Evolutionary conservation across 2,797 vertebrate species (phyloP).

Genomic region (Podarcis lilfordi): DNA sequence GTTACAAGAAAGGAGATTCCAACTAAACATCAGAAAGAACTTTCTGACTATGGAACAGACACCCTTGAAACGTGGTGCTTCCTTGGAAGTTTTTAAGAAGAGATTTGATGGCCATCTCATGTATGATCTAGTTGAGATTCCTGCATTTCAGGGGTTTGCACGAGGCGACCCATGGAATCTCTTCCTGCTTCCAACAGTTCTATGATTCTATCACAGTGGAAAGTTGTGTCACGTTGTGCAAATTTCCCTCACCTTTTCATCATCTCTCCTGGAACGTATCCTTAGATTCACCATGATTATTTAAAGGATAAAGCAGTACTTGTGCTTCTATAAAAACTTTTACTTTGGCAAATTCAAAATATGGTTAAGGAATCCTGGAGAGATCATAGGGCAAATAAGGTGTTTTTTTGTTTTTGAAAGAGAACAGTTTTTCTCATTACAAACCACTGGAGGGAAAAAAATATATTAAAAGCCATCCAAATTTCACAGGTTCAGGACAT

Average conservation of each 20-base stretch:
- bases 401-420: constrained; percentile 47
- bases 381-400: constrained; percentile 56
- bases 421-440: constrained; percentile 59
- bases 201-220: background rate
- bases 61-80: too few species aligned
- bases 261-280: constrained; percentile 24
- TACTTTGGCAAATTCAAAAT: constrained; percentile 51
- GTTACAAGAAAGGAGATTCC: too few species aligned
- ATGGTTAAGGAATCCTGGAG: constrained; percentile 47
- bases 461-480: constrained; percentile 31
- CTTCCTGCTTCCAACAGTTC: too few species aligned
- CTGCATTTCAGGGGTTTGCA: too few species aligned
- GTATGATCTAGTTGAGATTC: too few species aligned
- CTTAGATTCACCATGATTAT: background rate
- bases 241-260: background rate
- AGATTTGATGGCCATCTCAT: too few species aligned
- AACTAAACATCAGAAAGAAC: too few species aligned
- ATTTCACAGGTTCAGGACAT: constrained; percentile 43
- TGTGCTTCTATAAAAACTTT: constrained; percentile 6
- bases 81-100: too few species aligned
- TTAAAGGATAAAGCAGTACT: background rate
- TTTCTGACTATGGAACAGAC: too few species aligned
- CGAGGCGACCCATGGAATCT: too few species aligned
- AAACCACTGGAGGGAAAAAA: constrained; percentile 29
- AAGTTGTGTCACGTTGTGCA: constrained; percentile 25